These are phyloP conservation scores for Scophthalmus maximus DNA, from an alignment of 2,113 vertebrate genomes.

Conservation along the genomic window DNA sequence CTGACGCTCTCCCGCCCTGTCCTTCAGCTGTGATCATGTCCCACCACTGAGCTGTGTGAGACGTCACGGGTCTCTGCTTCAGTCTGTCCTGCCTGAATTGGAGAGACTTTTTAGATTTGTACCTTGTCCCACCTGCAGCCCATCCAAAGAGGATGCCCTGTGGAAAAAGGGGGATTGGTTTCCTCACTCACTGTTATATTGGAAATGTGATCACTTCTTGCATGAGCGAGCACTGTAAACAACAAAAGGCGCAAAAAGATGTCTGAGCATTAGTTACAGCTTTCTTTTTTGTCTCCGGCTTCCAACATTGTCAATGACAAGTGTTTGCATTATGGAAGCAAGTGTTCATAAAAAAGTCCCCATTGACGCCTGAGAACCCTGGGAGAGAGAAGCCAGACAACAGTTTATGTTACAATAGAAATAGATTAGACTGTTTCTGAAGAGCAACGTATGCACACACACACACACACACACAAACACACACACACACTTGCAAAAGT, in stretches of 20 bases:
- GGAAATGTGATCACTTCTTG: constrained; percentile 66
- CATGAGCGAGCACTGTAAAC: constrained; percentile 68
- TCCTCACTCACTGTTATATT: constrained; percentile 57
- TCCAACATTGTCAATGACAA: constrained; percentile 5
- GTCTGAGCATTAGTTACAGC: constrained; percentile 52
- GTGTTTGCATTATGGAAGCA: constrained; percentile 26
- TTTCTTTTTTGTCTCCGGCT: constrained; percentile 33
- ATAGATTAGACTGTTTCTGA: constrained; percentile 38
- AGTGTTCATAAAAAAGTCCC: constrained; percentile 58
- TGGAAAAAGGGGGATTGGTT: constrained; percentile 42
- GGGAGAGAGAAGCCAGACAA: constrained; percentile 55
- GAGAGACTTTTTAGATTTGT: constrained; percentile 38
- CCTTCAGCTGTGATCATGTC: constrained; percentile 49
- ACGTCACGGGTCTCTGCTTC: constrained; percentile 64
- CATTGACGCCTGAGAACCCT: constrained; percentile 54
- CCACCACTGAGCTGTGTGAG: constrained; percentile 58
- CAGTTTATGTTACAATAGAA: constrained; percentile 76
- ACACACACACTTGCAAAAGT: constrained; percentile 46
- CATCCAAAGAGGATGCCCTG: constrained; percentile 22
- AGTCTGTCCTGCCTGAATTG: constrained; percentile 49
- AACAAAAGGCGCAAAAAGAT: constrained; percentile 63
- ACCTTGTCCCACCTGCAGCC: constrained; percentile 52
- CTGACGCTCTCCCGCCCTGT: constrained; percentile 11
- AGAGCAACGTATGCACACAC: constrained; percentile 28
- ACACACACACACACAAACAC: constrained; percentile 54